Percentiles rank a stretch among this genome's conserved stretches.
Conservation (phyloP, 2,797 vertebrate species). For the Eutrigla gurnardus region DNA sequence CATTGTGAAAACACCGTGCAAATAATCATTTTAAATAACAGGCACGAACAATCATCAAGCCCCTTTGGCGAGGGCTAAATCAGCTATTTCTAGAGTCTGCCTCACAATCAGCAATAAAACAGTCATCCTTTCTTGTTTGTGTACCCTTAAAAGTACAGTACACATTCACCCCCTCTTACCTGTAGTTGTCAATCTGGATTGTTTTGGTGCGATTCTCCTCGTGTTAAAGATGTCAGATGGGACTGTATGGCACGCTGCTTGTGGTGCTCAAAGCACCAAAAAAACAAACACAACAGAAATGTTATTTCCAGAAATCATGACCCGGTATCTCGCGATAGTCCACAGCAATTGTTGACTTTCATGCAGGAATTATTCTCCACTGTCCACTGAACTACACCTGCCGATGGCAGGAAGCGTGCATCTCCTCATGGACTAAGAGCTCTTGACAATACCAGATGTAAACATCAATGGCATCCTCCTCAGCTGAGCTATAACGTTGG, state of each 20-base stretch:
- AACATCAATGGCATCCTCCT: not conserved
- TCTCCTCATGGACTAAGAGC: no score
- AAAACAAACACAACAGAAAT: no score
- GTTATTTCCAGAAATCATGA: no score
- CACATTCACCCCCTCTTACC: not conserved
- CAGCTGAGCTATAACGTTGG: not conserved
- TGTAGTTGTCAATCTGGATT: not conserved
- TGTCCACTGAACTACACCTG: no score
- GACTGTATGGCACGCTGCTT: not conserved
- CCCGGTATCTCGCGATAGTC: no score
- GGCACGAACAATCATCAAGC: not conserved
- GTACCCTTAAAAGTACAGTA: not conserved
- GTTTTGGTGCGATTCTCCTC: not conserved
- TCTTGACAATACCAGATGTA: no score
- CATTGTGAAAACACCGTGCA: constrained; percentile 10
- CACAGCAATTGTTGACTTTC: no score
- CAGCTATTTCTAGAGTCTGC: not conserved
- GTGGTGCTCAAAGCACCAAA: no score
- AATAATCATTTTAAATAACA: not conserved
- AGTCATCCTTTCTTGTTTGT: not conserved
- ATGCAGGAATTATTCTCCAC: no score
- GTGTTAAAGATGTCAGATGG: no score
- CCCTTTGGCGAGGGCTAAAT: not conserved
- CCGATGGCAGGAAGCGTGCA: no score
- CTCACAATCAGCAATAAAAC: no score